A percentile compares a stretch with the other conserved stretches of the same genome.
Evolutionary conservation across 2,113 vertebrate genomes (phyloP).

Genomic region (Bettongia penicillata): DNA sequence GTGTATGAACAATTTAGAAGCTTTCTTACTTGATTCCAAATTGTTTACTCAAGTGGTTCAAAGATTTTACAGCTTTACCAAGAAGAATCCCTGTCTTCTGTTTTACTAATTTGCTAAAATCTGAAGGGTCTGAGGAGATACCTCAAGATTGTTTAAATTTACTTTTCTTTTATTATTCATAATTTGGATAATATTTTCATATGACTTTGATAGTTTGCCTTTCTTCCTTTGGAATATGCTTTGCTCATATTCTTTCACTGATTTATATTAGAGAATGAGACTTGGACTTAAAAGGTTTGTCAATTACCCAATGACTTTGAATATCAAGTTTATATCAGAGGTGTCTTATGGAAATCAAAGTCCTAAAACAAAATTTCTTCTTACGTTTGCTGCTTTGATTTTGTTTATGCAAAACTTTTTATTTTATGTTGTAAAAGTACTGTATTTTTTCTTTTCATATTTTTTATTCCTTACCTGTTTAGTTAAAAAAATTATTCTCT

Average conservation of each 20-base stretch:
- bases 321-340: not conserved
- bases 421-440: not conserved
- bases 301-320: not conserved
- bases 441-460: not conserved
- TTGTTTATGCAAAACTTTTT: not conserved
- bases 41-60: not conserved
- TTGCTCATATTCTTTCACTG: not conserved
- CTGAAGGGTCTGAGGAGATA: not conserved
- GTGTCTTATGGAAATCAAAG: not conserved
- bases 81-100: not conserved
- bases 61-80: not conserved
- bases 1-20: not conserved
- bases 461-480: not conserved
- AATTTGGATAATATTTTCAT: no score
- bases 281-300: not conserved
- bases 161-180: no score
- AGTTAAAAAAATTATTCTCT: not conserved
- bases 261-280: not conserved
- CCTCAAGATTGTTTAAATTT: no score
- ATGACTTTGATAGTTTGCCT: no score
- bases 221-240: not conserved
- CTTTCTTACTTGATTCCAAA: not conserved
- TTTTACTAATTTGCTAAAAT: not conserved
- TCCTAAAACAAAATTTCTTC: not conserved
- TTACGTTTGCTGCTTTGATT: not conserved